phyloP scores from a whole-genome alignment of 2,113 vertebrate species.

The Balaeniceps rex region DNA sequence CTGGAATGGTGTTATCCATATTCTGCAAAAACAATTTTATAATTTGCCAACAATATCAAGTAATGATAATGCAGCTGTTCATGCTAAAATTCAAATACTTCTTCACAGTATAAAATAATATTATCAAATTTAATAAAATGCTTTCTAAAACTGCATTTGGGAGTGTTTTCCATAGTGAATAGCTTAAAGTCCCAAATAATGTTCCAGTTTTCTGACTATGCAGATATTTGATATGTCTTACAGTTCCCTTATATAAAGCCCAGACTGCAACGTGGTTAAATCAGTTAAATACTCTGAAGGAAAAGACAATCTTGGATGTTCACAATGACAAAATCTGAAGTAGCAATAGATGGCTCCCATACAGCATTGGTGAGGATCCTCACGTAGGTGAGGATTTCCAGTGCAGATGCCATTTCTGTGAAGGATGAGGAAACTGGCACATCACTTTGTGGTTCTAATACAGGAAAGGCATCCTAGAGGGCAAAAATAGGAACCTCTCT shows the following conservation, averaged over 20 bases:
- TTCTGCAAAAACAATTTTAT: not conserved
- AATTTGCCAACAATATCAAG: not conserved
- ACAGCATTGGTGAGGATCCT: not conserved
- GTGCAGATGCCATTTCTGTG: fast-evolving
- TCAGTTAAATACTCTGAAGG: not conserved
- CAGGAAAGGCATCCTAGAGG: not conserved
- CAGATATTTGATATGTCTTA: not conserved
- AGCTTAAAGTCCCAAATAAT: not conserved
- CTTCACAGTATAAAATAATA: not conserved
- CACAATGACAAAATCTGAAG: not conserved
- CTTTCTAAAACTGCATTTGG: not conserved
- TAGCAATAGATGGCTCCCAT: not conserved
- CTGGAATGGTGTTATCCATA: not conserved
- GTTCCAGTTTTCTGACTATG: not conserved
- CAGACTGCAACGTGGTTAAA: no score
- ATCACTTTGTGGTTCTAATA: not conserved
- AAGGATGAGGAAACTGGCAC: not conserved
- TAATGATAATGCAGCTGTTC: not conserved
- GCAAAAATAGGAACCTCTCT: not conserved
- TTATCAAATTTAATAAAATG: not conserved
- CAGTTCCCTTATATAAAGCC: not conserved
- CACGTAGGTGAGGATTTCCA: fast-evolving
- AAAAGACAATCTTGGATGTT: not conserved
- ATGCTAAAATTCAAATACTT: not conserved
- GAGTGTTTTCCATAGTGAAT: not conserved